Conservation (phyloP, 2,797 vertebrate genomes). For the Gorsachius magnificus region DNA sequence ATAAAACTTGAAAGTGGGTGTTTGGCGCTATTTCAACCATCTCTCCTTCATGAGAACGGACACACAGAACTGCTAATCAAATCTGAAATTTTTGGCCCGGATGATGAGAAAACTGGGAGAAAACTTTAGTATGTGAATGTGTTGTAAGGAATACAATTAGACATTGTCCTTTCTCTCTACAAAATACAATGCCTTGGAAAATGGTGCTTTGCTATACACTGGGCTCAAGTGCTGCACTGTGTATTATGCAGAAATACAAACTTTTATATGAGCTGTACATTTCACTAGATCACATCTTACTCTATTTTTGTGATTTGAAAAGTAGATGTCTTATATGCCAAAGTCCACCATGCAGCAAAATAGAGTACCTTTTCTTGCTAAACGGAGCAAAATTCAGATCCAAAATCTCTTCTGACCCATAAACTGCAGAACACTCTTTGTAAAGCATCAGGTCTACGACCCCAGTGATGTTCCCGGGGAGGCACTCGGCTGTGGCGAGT, state of each 20-base stretch:
- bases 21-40: background rate
- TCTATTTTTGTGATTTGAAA: background rate
- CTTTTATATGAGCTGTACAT: background rate
- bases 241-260: background rate
- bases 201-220: background rate
- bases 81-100: background rate
- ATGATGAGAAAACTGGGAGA: background rate
- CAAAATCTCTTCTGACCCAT: background rate
- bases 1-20: background rate
- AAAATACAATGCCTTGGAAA: background rate
- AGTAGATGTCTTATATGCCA: background rate
- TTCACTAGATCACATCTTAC: background rate
- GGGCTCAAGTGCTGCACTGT: background rate
- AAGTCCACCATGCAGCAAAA: background rate
- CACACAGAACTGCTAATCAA: background rate
- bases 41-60: background rate
- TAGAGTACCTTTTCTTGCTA: background rate
- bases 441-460: background rate
- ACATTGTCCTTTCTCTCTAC: background rate
- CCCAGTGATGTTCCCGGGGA: background rate
- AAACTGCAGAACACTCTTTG: accelerated
- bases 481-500: background rate
- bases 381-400: background rate
- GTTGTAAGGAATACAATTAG: background rate
- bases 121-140: background rate